A percentile compares a stretch with the other conserved stretches of the same genome.
Conservation (phyloP, 2,113 vertebrate genomes). For the Elaphurus davidianus region DNA sequence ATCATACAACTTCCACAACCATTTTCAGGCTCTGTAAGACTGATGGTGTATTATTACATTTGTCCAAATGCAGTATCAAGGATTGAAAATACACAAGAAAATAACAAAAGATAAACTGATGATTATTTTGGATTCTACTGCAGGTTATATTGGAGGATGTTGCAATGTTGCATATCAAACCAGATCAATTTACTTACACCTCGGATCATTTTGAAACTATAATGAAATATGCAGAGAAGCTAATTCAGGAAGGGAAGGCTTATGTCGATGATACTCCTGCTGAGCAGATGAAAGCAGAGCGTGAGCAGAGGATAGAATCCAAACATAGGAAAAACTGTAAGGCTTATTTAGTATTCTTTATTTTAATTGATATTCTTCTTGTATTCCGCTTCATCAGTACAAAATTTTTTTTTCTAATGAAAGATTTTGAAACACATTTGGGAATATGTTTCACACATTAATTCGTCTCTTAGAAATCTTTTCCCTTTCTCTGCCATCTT, state of each 20-base stretch:
- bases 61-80: constrained; percentile 13
- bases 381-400: neutral
- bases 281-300: constrained; percentile 95
- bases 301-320: constrained; percentile 94
- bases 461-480: neutral
- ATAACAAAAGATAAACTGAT: neutral
- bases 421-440: neutral
- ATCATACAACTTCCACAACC: neutral
- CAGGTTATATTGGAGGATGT: constrained; percentile 99
- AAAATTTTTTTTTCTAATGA: neutral
- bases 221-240: constrained; percentile 90
- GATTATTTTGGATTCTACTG: neutral
- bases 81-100: neutral
- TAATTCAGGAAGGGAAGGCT: constrained; percentile 93
- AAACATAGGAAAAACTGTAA: constrained; percentile 92
- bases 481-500: neutral
- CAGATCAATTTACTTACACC: constrained; percentile 98
- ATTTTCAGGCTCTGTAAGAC: constrained; percentile 15
- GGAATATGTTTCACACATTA: neutral
- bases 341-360: constrained; percentile 27
- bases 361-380: neutral
- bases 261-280: constrained; percentile 96
- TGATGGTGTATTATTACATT: neutral
- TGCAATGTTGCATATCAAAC: constrained; percentile 95
- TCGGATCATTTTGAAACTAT: constrained; percentile 96